These are phyloP conservation scores for Natator depressus DNA, from an alignment of 2,113 vertebrate genomes.

Conservation along the genomic window DNA sequence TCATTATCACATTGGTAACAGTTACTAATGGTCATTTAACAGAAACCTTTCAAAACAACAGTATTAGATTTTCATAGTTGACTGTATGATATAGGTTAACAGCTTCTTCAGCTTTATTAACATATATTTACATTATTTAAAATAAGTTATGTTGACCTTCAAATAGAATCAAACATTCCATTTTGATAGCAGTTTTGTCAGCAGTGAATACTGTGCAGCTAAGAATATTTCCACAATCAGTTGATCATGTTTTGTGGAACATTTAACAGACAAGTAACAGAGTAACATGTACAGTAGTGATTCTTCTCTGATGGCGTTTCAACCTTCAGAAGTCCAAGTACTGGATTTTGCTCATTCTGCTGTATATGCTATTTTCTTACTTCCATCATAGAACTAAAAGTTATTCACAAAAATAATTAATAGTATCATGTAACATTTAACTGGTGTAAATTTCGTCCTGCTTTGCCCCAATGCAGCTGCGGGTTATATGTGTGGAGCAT, in stretches of 20 bases:
- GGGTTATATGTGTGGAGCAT: neutral
- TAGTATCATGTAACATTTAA: neutral
- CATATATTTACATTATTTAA: constrained; percentile 58
- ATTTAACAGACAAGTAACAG: neutral
- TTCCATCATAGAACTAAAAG: constrained; percentile 10
- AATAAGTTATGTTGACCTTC: constrained; percentile 58
- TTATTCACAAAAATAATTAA: constrained; percentile 22
- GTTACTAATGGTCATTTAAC: constrained; percentile 43
- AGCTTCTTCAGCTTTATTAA: constrained; percentile 56
- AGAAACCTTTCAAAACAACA: constrained; percentile 65
- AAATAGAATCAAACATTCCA: constrained; percentile 56
- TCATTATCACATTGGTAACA: constrained; percentile 70
- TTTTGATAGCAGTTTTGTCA: constrained; percentile 52
- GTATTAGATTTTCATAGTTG: constrained; percentile 46
- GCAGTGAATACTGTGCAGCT: constrained; percentile 9
- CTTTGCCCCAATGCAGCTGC: neutral
- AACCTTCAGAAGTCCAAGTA: neutral
- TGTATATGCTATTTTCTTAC: constrained; percentile 3
- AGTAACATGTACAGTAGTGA: neutral
- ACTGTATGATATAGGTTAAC: constrained; percentile 44
- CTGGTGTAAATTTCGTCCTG: constrained; percentile 24
- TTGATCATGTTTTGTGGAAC: neutral
- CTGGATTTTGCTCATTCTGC: neutral
- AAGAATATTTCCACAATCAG: neutral
- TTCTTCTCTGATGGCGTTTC: neutral